Conservation (phyloP, 2,797 vertebrate species). For the Syncerus caffer region DNA sequence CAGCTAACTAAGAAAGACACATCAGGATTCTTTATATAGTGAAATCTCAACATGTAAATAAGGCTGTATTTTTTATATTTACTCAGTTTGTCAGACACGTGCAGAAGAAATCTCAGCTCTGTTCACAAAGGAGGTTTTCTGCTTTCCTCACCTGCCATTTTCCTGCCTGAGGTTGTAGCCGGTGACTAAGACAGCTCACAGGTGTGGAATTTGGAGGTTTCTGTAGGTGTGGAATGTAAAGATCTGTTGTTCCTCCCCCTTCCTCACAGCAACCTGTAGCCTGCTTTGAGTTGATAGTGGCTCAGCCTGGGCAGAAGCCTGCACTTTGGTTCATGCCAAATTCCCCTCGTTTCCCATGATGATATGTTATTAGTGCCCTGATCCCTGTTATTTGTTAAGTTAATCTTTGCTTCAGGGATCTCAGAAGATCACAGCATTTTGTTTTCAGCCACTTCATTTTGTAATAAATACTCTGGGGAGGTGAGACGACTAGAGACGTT, state of each 20-base stretch:
- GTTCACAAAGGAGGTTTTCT: neutral
- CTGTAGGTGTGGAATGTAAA: neutral
- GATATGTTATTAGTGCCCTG: conserved; percentile 59
- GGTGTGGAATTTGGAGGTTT: neutral
- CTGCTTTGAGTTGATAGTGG: neutral
- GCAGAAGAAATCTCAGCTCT: neutral
- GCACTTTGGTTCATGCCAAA: conserved; percentile 35
- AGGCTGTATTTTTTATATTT: neutral
- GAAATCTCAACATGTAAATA: neutral
- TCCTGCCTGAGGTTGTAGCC: neutral
- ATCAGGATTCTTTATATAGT: neutral
- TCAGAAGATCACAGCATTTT: conserved; percentile 59
- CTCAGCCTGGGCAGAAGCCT: neutral
- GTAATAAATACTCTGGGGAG: neutral
- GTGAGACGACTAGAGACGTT: neutral
- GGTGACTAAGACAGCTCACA: neutral
- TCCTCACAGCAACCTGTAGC: neutral
- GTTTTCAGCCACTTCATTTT: conserved; percentile 57
- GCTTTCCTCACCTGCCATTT: neutral
- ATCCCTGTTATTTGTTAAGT: conserved; percentile 69
- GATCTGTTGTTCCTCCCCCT: neutral
- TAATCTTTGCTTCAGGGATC: conserved; percentile 55
- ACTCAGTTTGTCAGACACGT: neutral
- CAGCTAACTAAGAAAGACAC: neutral
- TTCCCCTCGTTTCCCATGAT: conserved; percentile 48